Evolutionary conservation across 2,888 invertebrate species (phyloP), one percentile per base, ranked within the genome.

Genomic region (Brachycybe producta): DNA sequence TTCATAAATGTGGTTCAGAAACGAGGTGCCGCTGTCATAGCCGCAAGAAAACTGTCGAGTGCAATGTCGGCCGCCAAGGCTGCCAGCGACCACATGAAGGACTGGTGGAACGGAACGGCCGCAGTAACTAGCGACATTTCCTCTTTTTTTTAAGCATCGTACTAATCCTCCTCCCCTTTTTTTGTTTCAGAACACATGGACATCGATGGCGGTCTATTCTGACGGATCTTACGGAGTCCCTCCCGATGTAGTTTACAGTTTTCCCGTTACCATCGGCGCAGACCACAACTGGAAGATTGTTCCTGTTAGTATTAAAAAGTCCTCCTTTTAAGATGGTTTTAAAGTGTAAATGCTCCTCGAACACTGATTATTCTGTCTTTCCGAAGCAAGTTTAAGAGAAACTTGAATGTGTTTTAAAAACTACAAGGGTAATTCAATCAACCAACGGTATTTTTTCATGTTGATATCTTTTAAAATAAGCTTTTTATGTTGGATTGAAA

Each of bases 41-140:
- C 84, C 34, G 94, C 94, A 1, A 80, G 98, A 49, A 95, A 97
- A 70, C 84, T 98, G 79, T 95, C 95, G 0, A 95, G 95, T 3
- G 98, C 98, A 2, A 84, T 98, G 80, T 95, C 95, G 27, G 98
- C 98, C 2, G 97, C 98, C 17, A 98, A 98, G 70, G 97, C 98
- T 24, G 94, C 95, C 26, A 84, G 85, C 57, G 97, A 98, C 69
- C 97, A 98, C 65, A 91, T 98, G 85, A 79, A 78, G 59, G 92
- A 92, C 65, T 92, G 95, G 91, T 95, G 88, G 81, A 67, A 76
- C 55, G 97, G 94, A 39, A 90, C 91, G 2, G 70, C 75, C 24
- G 48, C 56, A 46, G 58, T 57, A 56, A 35, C 8, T 38, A 38
- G 13, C 7, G 8, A 17, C 38, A 7, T 11, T 38, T 38, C 38